Evolutionary conservation across 2,888 invertebrate genomes (phyloP).

Genomic region (Eupithecia abbreviata): DNA sequence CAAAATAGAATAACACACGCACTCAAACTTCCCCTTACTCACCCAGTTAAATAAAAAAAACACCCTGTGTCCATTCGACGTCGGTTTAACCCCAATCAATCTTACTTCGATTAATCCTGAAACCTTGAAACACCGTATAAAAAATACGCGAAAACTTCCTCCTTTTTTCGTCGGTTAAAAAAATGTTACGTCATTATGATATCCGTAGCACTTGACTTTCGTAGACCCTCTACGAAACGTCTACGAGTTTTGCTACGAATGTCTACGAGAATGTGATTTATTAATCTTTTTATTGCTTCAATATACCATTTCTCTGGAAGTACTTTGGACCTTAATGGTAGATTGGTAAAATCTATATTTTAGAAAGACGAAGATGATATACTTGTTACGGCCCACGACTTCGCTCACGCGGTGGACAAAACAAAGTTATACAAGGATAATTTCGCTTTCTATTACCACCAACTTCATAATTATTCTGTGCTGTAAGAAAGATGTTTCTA

Average conservation of each 20-base stretch:
- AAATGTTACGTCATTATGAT: slow-evolving; percentile 8
- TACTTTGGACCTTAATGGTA: slow-evolving; percentile 3
- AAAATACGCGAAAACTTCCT: background rate
- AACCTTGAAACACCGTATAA: background rate
- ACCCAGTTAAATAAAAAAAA: background rate
- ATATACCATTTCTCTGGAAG: slow-evolving; percentile 5
- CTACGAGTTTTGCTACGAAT: slow-evolving; percentile 6
- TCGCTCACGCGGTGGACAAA: too few species aligned
- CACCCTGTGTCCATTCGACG: background rate
- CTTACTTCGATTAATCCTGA: background rate
- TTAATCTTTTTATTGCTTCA: slow-evolving; percentile 9
- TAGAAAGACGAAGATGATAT: background rate
- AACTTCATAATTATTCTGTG: too few species aligned
- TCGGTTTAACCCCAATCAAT: background rate
- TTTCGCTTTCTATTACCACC: too few species aligned
- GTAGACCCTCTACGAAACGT: slow-evolving; percentile 5
- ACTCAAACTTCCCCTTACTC: background rate
- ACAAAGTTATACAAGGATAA: too few species aligned
- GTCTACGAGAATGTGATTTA: slow-evolving; percentile 10
- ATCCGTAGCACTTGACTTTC: slow-evolving; percentile 11
- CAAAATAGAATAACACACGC: background rate
- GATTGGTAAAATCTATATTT: slow-evolving; percentile 1
- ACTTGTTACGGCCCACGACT: background rate
- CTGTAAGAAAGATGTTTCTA: too few species aligned
- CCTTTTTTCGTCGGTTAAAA: background rate